Conservation (phyloP, 2,797 vertebrate species). For the Cirrhinus mrigala region DNA sequence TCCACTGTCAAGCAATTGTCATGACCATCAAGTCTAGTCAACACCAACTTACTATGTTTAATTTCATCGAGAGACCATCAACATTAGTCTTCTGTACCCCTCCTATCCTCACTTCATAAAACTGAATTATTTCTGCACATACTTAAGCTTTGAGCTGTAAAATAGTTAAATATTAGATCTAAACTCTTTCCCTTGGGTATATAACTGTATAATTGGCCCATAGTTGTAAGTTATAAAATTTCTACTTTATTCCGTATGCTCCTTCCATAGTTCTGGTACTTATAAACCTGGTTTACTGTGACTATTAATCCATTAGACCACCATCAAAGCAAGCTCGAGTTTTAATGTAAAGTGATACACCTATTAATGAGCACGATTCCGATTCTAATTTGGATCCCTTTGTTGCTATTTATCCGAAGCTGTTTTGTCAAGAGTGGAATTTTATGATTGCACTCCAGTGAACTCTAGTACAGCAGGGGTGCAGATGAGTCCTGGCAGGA, state of each 20-base stretch:
- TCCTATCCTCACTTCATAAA: neutral
- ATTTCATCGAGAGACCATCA: constrained; percentile 2
- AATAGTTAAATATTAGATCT: neutral
- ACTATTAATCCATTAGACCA: constrained; percentile 34
- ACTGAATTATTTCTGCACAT: neutral
- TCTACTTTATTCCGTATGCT: neutral
- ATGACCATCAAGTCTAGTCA: neutral
- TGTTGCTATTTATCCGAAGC: constrained; percentile 20
- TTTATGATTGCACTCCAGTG: constrained; percentile 53
- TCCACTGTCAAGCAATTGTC: neutral
- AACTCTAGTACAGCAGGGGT: constrained; percentile 56
- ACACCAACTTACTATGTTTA: neutral
- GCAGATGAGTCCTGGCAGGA: constrained; percentile 55
- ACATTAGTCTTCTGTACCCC: neutral
- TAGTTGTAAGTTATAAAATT: neutral
- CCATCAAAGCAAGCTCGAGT: constrained; percentile 7
- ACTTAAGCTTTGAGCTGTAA: neutral
- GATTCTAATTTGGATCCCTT: constrained; percentile 18
- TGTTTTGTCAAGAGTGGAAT: constrained; percentile 41
- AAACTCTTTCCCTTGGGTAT: neutral
- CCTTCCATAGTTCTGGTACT: neutral
- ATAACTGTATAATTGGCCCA: neutral
- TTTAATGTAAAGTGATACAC: constrained; percentile 22
- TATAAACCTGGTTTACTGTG: neutral
- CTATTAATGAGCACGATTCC: constrained; percentile 7